Percentiles rank a stretch among this genome's conserved stretches.
Conservation (phyloP, 2,797 vertebrate genomes). For the Sebastes alutus region DNA sequence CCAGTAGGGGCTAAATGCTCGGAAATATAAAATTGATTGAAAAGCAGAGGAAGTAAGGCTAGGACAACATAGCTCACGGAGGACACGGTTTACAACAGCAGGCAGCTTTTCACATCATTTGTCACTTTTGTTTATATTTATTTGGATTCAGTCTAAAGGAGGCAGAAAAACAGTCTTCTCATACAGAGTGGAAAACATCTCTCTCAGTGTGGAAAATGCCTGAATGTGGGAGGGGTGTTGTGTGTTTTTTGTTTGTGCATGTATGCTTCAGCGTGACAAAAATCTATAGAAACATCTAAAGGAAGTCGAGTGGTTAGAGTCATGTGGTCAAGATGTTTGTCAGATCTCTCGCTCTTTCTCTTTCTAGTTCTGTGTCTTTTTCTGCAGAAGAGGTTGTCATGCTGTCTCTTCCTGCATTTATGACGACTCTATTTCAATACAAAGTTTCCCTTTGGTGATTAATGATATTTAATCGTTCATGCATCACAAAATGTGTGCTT, state of each 20-base stretch:
- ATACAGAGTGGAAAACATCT: conserved; percentile 30
- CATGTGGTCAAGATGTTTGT: conserved; percentile 81
- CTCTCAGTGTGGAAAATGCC: conserved; percentile 28
- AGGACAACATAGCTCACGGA: conserved; percentile 1
- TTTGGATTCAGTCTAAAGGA: conserved; percentile 13
- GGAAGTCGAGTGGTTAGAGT: conserved; percentile 80
- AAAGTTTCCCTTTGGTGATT: not conserved
- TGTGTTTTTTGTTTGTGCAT: conserved; percentile 17
- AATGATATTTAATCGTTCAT: conserved; percentile 10
- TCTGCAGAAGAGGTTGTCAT: conserved; percentile 30
- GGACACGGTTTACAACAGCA: not conserved
- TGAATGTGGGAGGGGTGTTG: conserved; percentile 16
- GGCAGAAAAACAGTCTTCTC: conserved; percentile 7
- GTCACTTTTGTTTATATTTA: not conserved
- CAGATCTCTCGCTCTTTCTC: conserved; percentile 66
- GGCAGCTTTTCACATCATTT: not conserved
- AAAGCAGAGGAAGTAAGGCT: conserved; percentile 4
- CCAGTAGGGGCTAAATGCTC: not conserved
- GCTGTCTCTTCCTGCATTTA: not conserved
- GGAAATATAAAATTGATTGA: not conserved
- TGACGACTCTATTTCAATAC: not conserved
- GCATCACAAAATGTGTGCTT: not conserved
- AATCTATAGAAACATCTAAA: conserved; percentile 78
- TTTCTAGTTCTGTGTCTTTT: conserved; percentile 53
- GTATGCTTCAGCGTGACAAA: conserved; percentile 54